Conservation (phyloP, 2,888 invertebrate genomes). For the Volucella inflata region DNA sequence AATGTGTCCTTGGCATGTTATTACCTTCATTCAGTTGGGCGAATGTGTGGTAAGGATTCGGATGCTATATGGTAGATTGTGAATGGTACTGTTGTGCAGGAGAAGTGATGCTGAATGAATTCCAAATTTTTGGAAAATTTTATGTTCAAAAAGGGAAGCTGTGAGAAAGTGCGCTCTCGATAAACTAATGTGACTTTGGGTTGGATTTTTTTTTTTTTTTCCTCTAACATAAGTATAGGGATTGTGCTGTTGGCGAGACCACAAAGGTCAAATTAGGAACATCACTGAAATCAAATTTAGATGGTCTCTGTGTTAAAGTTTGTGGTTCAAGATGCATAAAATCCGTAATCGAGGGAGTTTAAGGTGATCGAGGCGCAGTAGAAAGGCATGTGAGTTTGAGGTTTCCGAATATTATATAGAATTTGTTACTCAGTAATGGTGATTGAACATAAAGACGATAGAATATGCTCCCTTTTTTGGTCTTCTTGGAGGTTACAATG, state of each 20-base stretch:
- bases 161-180: slow-evolving; percentile 11
- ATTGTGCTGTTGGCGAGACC: slow-evolving; percentile 13
- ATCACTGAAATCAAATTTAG: slow-evolving; percentile 22
- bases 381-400: no score
- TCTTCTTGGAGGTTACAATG: no score
- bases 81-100: background rate
- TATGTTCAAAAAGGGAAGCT: slow-evolving; percentile 24
- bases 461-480: no score
- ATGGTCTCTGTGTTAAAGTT: background rate
- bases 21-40: slow-evolving; percentile 24
- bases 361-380: no score
- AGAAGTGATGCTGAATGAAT: slow-evolving; percentile 43
- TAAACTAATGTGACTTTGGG: slow-evolving; percentile 61
- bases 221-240: background rate
- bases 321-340: background rate
- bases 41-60: background rate
- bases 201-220: slow-evolving; percentile 17
- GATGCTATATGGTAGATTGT: no score
- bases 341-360: background rate
- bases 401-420: no score
- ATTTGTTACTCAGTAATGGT: no score
- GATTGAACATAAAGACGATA: no score
- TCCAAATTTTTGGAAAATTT: slow-evolving; percentile 44
- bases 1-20: slow-evolving; percentile 63
- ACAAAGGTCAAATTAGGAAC: slow-evolving; percentile 59